Base-by-base conservation (phyloP, 2,797 vertebrate genomes). In the Bovichtus diacanthus region DNA sequence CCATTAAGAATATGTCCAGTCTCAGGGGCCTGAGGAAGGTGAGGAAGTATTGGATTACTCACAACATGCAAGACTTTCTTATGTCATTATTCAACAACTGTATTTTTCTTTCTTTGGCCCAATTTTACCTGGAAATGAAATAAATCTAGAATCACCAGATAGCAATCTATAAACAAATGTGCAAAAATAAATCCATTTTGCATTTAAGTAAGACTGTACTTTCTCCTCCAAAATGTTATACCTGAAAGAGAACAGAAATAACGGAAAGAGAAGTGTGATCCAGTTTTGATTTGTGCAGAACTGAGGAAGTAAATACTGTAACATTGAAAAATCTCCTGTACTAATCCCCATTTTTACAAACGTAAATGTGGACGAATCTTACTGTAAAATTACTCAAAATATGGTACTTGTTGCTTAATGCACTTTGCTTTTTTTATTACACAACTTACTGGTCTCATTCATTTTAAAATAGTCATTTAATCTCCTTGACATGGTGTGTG, bases 1-100 rank as follows among this genome's bases (percentile, higher is more conserved):
- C 96, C 66, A 95, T 96, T 91, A 97, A 96, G 82, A 96, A 96
- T 55, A 94, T 96, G 66, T 94, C 97, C 31, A 94, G 96, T 90
- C 91, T 99, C 84, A 96, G 95, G 68, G 96, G 96, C 58, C 95
- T 98, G 73, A 97, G 78, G 81, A 96, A 97, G 97, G 98, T 99
- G 86, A 87, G 96, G 86, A 81, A 76, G 43, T 56, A 25, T 18
- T 39, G 2, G 21, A 39, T 55, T 23, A 18, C 12, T 50, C 9
- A n/a, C 10, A 43, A 43, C 15, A 25, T 74, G 13, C 39, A n/a
- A 3, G 2, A 23, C 11, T 56, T 15, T 59, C 3, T 49, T 13
- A 19, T 65, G n/a, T 29, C 6, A 46, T 51, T 23, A 2, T 9
- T 34, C 4, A 43, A 2, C 4, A 15, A n/a, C 49, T 3, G 3